Conservation (phyloP, 2,797 vertebrate species). For the Channallabes apus region DNA sequence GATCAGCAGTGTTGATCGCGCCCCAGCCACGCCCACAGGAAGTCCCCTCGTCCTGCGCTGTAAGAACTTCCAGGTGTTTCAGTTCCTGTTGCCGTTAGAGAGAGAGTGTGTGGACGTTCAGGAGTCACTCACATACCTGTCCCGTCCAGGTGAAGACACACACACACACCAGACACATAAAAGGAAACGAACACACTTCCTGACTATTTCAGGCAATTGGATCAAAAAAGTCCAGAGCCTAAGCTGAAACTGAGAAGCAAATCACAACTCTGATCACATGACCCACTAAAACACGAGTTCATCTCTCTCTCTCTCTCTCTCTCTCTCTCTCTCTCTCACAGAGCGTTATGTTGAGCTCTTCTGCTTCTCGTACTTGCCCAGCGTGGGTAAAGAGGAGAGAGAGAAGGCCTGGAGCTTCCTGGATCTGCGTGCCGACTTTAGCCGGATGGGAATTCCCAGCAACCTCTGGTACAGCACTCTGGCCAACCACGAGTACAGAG, state of each 20-base stretch:
- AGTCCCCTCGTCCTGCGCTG: slow-evolving; percentile 86
- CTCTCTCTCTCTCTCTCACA: slow-evolving; percentile 57
- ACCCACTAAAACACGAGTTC: not conserved
- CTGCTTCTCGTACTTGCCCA: slow-evolving; percentile 94
- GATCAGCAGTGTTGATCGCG: slow-evolving; percentile 84
- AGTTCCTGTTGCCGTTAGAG: slow-evolving; percentile 85
- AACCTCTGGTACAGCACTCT: slow-evolving; percentile 86
- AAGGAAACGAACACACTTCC: not conserved
- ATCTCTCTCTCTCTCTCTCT: not conserved
- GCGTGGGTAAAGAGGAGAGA: slow-evolving; percentile 85
- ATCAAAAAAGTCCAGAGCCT: not conserved
- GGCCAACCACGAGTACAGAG: slow-evolving; percentile 89
- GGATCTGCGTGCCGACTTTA: slow-evolving; percentile 82
- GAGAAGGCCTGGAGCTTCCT: slow-evolving; percentile 88
- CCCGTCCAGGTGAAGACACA: slow-evolving; percentile 75
- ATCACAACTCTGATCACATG: not conserved
- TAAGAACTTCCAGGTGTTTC: slow-evolving; percentile 89
- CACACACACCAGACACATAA: not conserved
- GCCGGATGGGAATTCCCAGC: slow-evolving; percentile 90
- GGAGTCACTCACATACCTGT: slow-evolving; percentile 82
- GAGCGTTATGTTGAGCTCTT: slow-evolving; percentile 94
- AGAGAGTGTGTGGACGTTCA: slow-evolving; percentile 86
- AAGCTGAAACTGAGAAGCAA: not conserved
- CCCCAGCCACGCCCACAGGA: slow-evolving; percentile 79
- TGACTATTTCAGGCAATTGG: not conserved